Evolutionary conservation across 2,113 vertebrate species (phyloP), one percentile per base, ranked within the genome.

Genomic region (Aythya baeri): DNA sequence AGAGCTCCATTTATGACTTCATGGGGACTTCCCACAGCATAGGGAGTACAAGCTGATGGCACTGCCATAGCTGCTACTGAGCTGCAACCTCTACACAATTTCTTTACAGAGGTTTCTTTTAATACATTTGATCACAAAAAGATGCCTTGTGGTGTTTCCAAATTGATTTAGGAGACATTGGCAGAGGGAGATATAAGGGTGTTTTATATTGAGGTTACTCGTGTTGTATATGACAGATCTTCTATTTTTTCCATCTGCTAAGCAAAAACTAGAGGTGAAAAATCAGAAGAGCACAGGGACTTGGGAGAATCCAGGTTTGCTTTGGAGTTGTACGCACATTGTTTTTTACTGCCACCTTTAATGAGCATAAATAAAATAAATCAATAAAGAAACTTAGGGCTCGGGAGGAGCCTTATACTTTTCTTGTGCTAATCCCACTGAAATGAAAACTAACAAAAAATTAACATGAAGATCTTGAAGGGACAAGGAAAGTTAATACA

Each of bases 1-100:
- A 95, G 89, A 87, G 54, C 49, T 83, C 72, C 1, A 26, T 86
- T 94, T 96, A 81, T 94, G 78, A 91, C 82, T 93, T 94, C 15
- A 25, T 36, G 66, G 87, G 84, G 89, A 87, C 92, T 96, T 94
- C 82, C 88, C 31, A 26, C 29, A 76, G 13, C 93, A 54, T 38
- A 54, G 29, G 14, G 29, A 68, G 36, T 52, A 27, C 81, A 75
- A 89, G 71, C 77, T 82, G 91, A 27, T 49, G 89, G 84, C 44
- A 20, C 67, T 95, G 81, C 95, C 54, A 34, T 54, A 81, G 63
- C 79, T 86, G n/a, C 68, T 38, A 59, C 65, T 77, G 86, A 94
- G 29, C 75, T 93, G 63, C 34, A 71, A 55, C 68, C 59, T 74
- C 59, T 17, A 83, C 55, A 75, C 83, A 80, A 5, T 91, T 91